phyloP scores from a whole-genome alignment of 2,888 invertebrate genomes.

The Calliphora vomitoria region DNA sequence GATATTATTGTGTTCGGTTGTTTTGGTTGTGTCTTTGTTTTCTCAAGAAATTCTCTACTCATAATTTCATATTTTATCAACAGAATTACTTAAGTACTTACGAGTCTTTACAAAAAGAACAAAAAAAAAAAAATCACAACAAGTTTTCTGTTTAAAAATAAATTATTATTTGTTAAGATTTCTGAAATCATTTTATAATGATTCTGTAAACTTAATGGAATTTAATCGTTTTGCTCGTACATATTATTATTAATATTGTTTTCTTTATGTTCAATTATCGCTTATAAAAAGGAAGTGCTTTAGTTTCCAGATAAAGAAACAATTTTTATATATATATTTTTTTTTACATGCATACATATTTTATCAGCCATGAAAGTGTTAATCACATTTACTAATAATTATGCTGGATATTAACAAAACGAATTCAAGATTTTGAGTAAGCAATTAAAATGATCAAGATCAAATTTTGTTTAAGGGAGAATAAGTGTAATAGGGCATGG shows the following conservation, averaged over 20 bases:
- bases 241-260: constrained; percentile 58
- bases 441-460: constrained; percentile 20
- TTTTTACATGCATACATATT: constrained; percentile 36
- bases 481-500: neutral
- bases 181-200: constrained; percentile 28
- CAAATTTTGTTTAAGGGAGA: neutral
- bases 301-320: constrained; percentile 73
- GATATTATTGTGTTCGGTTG: neutral
- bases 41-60: constrained; percentile 45
- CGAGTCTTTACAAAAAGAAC: constrained; percentile 18
- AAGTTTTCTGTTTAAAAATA: constrained; percentile 52
- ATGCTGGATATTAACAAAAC: constrained; percentile 45
- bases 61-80: constrained; percentile 64
- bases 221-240: constrained; percentile 42
- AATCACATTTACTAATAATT: constrained; percentile 64
- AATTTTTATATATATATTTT: constrained; percentile 62
- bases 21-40: constrained; percentile 16
- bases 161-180: constrained; percentile 63
- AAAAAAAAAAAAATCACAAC: neutral
- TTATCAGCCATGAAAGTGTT: constrained; percentile 56
- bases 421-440: constrained; percentile 13
- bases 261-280: constrained; percentile 60
- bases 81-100: neutral
- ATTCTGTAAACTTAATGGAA: constrained; percentile 60
- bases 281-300: constrained; percentile 66